Evolutionary conservation across 2,113 vertebrate species (phyloP).

Genomic region (Syngnathus typhle): DNA sequence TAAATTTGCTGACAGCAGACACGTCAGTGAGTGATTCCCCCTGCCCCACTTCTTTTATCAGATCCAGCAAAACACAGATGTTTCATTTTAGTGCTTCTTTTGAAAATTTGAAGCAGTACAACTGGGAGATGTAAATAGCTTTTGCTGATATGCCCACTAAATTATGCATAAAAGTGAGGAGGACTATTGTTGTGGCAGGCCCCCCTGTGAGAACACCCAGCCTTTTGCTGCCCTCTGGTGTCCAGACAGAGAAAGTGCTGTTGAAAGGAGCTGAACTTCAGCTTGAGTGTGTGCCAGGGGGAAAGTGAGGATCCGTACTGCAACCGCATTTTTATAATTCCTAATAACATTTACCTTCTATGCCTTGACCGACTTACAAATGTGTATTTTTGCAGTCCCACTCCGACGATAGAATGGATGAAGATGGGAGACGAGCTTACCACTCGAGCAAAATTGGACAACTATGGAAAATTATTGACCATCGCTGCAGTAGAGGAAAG

Average conservation of each 20-base stretch:
- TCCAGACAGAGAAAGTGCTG: conserved; percentile 68
- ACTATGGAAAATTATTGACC: conserved; percentile 76
- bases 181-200: conserved; percentile 56
- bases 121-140: conserved; percentile 4
- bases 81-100: not conserved
- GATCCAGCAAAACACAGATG: not conserved
- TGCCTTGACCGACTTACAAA: not conserved
- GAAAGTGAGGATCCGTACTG: conserved; percentile 79
- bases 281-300: conserved; percentile 89
- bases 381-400: conserved; percentile 72
- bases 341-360: not conserved
- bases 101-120: not conserved
- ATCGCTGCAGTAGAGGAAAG: conserved; percentile 69
- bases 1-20: conserved; percentile 17
- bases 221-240: conserved; percentile 81
- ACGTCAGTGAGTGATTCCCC: conserved; percentile 21
- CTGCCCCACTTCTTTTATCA: not conserved
- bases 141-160: conserved; percentile 10
- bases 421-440: conserved; percentile 70
- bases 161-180: conserved; percentile 2
- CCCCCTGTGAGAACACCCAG: conserved; percentile 76
- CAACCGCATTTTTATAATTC: not conserved
- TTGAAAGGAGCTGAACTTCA: conserved; percentile 78
- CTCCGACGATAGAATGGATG: conserved; percentile 77
- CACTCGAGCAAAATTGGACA: conserved; percentile 55